These are phyloP conservation scores for Ormyrus thymus DNA, from an alignment of 2,888 invertebrate genomes.

Conservation along the genomic window DNA sequence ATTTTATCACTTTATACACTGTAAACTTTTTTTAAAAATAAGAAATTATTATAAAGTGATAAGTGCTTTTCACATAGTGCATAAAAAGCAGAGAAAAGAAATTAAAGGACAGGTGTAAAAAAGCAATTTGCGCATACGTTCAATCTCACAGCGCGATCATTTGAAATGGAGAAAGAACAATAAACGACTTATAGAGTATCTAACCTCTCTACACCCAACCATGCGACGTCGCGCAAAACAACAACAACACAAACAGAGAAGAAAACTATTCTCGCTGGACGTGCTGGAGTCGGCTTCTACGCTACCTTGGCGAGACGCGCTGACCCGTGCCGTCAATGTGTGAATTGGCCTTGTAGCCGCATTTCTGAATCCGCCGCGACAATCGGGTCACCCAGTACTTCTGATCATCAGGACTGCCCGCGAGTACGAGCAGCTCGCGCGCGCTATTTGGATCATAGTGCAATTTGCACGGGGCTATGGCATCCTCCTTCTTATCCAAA, in stretches of 20 bases:
- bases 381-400: constrained; percentile 94
- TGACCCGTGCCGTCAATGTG: constrained; percentile 71
- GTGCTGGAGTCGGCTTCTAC: constrained; percentile 65
- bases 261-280: constrained; percentile 71
- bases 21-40: constrained; percentile 1
- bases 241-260: constrained; percentile 65
- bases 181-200: constrained; percentile 63
- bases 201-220: constrained; percentile 72
- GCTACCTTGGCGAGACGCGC: constrained; percentile 85
- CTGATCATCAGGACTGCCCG: constrained; percentile 90
- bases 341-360: constrained; percentile 92
- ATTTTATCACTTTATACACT: no score
- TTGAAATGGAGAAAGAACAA: constrained; percentile 52
- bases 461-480: constrained; percentile 95
- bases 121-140: background rate
- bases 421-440: constrained; percentile 94
- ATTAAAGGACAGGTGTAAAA: background rate
- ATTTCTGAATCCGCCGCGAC: constrained; percentile 93
- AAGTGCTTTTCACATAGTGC: background rate
- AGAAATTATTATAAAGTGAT: background rate
- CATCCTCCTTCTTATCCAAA: constrained; percentile 88
- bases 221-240: constrained; percentile 65
- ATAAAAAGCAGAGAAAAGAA: background rate
- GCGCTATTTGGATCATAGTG: constrained; percentile 96
- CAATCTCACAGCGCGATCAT: background rate